phyloP scores from a whole-genome alignment of 2,888 invertebrate species.

The Falcaria lacertinaria region DNA sequence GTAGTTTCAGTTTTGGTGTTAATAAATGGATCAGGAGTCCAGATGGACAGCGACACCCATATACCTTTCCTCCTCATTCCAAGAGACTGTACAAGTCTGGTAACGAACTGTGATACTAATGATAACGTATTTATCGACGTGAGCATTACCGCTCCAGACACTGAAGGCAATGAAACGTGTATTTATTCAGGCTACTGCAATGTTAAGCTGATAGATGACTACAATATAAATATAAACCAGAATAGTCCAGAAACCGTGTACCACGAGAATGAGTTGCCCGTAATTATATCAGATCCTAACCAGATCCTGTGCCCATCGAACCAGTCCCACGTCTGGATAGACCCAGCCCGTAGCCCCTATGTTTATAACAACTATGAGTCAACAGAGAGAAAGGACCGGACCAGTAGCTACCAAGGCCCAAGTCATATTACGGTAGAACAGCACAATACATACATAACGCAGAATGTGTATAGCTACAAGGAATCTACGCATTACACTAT shows the following conservation, averaged over 20 bases:
- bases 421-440: constrained; percentile 53
- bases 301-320: constrained; percentile 34
- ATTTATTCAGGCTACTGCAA: constrained; percentile 61
- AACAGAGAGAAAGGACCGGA: constrained; percentile 31
- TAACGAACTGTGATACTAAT: constrained; percentile 43
- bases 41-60: constrained; percentile 28
- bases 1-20: constrained; percentile 26
- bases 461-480: constrained; percentile 56
- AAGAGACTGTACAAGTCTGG: constrained; percentile 50
- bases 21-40: constrained; percentile 43
- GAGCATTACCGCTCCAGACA: constrained; percentile 51
- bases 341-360: constrained; percentile 55
- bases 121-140: constrained; percentile 57
- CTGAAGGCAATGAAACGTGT: constrained; percentile 46
- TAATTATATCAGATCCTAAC: constrained; percentile 35
- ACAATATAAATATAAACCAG: constrained; percentile 26
- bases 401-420: constrained; percentile 35
- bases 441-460: constrained; percentile 58
- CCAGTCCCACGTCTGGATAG: constrained; percentile 64
- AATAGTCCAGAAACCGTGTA: constrained; percentile 10
- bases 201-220: constrained; percentile 51
- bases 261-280: constrained; percentile 26
- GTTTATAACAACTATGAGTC: constrained; percentile 54
- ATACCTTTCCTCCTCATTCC: constrained; percentile 59
- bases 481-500: constrained; percentile 36